phyloP scores from a whole-genome alignment of 2,797 vertebrate genomes.

The Okamejei kenojei region DNA sequence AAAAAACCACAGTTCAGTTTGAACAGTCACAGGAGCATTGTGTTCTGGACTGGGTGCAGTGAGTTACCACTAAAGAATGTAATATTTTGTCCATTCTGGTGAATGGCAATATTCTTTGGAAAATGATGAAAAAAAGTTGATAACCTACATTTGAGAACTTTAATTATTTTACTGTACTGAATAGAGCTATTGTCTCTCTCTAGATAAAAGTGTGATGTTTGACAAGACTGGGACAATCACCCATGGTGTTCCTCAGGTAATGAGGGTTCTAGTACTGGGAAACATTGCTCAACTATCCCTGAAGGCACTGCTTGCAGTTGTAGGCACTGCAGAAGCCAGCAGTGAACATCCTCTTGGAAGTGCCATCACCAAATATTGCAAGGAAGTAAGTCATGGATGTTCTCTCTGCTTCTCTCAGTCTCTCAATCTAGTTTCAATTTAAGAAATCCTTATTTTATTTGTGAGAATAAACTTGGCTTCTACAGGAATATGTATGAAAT shows the following conservation, averaged over 20 bases:
- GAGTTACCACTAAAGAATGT: background rate
- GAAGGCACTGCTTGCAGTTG: constrained; percentile 74
- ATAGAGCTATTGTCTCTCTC: constrained; percentile 38
- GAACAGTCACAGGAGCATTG: background rate
- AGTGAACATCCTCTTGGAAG: constrained; percentile 91
- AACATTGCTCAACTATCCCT: constrained; percentile 68
- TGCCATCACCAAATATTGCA: constrained; percentile 83
- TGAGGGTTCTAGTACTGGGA: constrained; percentile 74
- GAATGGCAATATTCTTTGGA: background rate
- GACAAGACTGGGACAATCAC: constrained; percentile 97
- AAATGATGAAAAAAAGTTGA: background rate
- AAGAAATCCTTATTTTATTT: background rate
- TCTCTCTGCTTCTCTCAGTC: background rate
- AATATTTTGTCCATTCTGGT: background rate
- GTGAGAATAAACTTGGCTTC: too few relatives aligned
- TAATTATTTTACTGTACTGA: background rate
- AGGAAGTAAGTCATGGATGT: constrained; percentile 62
- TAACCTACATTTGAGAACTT: background rate
- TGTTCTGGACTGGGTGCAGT: background rate
- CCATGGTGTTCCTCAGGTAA: constrained; percentile 77
- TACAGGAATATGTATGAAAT: too few relatives aligned
- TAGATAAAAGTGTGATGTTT: constrained; percentile 91
- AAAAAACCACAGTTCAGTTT: background rate
- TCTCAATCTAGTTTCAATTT: background rate
- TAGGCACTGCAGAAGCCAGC: constrained; percentile 87